Percentiles rank a stretch among this genome's conserved stretches.
Evolutionary conservation across 1,140 invertebrate species (phyloP).

Genomic region (Tetramorium alpestre): DNA sequence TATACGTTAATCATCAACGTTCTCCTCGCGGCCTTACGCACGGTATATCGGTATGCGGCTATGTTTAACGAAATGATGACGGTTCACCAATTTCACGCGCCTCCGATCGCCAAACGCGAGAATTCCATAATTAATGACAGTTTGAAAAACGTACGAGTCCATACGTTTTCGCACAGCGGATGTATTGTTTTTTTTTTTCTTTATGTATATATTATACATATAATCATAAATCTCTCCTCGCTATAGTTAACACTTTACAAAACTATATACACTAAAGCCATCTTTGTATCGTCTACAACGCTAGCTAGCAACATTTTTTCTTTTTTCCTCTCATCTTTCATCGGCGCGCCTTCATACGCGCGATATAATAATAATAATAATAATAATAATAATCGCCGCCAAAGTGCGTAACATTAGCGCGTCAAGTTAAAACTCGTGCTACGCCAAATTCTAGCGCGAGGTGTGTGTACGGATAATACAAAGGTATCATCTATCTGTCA

Average conservation of each 20-base stretch:
- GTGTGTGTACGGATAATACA: conserved; percentile 71
- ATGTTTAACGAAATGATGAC: conserved; percentile 78
- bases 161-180: conserved; percentile 28
- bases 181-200: background rate
- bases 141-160: conserved; percentile 7
- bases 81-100: conserved; percentile 70
- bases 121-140: conserved; percentile 36
- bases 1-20: conserved; percentile 74
- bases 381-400: conserved; percentile 66
- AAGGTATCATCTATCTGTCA: conserved; percentile 66
- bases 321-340: conserved; percentile 41
- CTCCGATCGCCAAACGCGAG: conserved; percentile 5
- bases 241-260: conserved; percentile 84
- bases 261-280: conserved; percentile 85
- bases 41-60: conserved; percentile 77
- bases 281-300: conserved; percentile 80
- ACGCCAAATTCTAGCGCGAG: conserved; percentile 74
- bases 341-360: conserved; percentile 10
- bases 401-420: conserved; percentile 75
- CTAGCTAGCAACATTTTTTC: conserved; percentile 78
- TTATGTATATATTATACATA: conserved; percentile 12
- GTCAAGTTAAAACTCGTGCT: conserved; percentile 75
- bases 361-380: conserved; percentile 36
- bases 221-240: conserved; percentile 64
- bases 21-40: conserved; percentile 69